These are phyloP conservation scores for Phodopus roborovskii DNA, from an alignment of 2,113 vertebrate genomes.

Conservation along the genomic window DNA sequence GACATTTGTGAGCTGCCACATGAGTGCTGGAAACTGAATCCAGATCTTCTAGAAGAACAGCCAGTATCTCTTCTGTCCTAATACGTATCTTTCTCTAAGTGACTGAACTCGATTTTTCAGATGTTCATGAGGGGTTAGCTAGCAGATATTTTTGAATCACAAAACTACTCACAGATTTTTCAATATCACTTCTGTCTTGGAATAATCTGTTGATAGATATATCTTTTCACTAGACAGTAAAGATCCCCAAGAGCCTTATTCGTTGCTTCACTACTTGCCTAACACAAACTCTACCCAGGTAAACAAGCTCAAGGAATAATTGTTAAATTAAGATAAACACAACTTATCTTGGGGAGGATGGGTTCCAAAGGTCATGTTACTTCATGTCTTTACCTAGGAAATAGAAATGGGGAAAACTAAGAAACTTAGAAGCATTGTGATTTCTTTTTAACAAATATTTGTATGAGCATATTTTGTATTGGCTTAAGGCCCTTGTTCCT, in stretches of 20 bases:
- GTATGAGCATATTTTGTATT: background rate
- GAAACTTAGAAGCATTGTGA: background rate
- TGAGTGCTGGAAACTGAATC: background rate
- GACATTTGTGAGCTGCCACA: background rate
- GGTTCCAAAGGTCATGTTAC: background rate
- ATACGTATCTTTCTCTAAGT: background rate
- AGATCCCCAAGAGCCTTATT: background rate
- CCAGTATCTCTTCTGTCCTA: background rate
- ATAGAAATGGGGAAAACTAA: background rate
- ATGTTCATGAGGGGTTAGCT: background rate
- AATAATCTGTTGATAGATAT: background rate
- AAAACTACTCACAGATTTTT: background rate
- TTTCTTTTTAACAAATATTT: background rate
- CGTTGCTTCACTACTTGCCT: background rate
- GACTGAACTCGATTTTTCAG: background rate
- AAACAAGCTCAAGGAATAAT: background rate
- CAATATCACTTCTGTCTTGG: background rate
- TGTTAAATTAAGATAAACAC: background rate
- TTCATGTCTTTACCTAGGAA: background rate
- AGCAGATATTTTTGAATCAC: background rate
- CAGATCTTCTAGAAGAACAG: background rate
- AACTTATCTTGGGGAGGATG: background rate
- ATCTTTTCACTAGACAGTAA: background rate
- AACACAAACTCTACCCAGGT: background rate
- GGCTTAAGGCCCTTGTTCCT: background rate